Conservation (phyloP, 1,140 invertebrate genomes). For the Neodiprion virginianus region DNA sequence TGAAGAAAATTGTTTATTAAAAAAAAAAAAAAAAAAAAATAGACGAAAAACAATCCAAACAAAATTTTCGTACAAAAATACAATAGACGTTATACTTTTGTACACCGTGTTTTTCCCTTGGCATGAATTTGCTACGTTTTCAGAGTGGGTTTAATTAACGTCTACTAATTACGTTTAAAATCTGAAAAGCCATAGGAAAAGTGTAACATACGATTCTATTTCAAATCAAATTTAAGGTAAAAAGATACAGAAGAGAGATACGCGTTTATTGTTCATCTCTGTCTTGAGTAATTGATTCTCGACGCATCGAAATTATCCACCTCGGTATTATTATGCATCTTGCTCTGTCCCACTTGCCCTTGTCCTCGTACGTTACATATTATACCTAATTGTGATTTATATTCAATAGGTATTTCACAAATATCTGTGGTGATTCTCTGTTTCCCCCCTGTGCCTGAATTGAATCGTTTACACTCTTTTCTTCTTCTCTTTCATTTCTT, state of each 20-base stretch:
- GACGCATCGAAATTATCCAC: not conserved
- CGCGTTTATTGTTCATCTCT: not conserved
- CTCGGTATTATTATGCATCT: not conserved
- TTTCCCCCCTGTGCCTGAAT: not conserved
- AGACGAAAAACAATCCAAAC: too few relatives aligned
- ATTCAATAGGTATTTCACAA: too few relatives aligned
- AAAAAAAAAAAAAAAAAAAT: too few relatives aligned
- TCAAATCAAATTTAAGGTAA: too few relatives aligned
- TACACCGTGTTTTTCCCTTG: slow-evolving; percentile 24
- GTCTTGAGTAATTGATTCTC: not conserved
- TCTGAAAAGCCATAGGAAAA: not conserved
- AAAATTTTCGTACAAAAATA: not conserved
- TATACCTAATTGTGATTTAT: not conserved
- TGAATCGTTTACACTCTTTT: not conserved
- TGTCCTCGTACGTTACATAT: not conserved
- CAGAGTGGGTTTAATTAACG: slow-evolving; percentile 25
- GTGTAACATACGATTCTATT: too few relatives aligned
- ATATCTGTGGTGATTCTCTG: not conserved
- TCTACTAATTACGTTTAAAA: slow-evolving; percentile 31
- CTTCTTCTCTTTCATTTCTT: too few relatives aligned
- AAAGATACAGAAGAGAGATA: not conserved
- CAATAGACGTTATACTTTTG: slow-evolving; percentile 23
- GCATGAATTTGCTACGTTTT: slow-evolving; percentile 39
- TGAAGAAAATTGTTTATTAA: not conserved
- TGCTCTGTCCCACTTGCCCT: not conserved